phyloP scores from a whole-genome alignment of 92 coral and sea anemone genomes.

The Phenganax subtilis region DNA sequence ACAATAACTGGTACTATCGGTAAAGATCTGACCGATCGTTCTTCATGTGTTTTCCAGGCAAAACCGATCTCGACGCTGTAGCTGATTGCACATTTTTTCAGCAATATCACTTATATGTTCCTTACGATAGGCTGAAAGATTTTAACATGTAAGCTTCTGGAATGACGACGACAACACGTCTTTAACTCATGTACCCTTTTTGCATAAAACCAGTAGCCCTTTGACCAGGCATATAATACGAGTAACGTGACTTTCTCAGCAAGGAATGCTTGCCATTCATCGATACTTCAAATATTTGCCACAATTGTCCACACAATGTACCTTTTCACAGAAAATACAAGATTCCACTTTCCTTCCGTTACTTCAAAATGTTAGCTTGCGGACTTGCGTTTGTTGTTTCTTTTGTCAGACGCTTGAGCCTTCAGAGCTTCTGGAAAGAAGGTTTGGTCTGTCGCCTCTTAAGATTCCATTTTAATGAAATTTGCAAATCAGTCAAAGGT shows the following conservation, averaged over 20 bases:
- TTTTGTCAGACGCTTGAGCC: slow-evolving; percentile 21
- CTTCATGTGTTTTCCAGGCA: not conserved
- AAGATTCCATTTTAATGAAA: slow-evolving; percentile 46
- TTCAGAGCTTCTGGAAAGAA: slow-evolving; percentile 50
- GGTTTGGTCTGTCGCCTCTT: slow-evolving; percentile 49
- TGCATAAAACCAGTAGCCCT: slow-evolving; percentile 35
- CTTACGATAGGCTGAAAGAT: not conserved
- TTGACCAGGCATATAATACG: slow-evolving; percentile 40
- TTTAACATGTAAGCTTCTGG: not conserved
- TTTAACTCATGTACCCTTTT: slow-evolving; percentile 33
- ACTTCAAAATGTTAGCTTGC: not conserved
- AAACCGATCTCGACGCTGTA: not conserved
- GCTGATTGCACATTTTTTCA: not conserved
- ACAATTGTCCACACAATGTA: slow-evolving; percentile 39
- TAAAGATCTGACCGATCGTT: not conserved
- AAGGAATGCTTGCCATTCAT: slow-evolving; percentile 26
- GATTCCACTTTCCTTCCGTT: slow-evolving; percentile 20
- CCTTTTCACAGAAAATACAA: slow-evolving; percentile 34
- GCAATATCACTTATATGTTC: not conserved
- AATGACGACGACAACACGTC: not conserved
- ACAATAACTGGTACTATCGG: slow-evolving; percentile 11
- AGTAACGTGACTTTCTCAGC: slow-evolving; percentile 37
- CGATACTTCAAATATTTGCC: slow-evolving; percentile 12
- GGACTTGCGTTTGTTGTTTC: slow-evolving; percentile 23
- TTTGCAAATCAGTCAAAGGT: slow-evolving; percentile 30